Base-by-base conservation (phyloP, 2,797 vertebrate genomes). In the Anguilla megastoma region DNA sequence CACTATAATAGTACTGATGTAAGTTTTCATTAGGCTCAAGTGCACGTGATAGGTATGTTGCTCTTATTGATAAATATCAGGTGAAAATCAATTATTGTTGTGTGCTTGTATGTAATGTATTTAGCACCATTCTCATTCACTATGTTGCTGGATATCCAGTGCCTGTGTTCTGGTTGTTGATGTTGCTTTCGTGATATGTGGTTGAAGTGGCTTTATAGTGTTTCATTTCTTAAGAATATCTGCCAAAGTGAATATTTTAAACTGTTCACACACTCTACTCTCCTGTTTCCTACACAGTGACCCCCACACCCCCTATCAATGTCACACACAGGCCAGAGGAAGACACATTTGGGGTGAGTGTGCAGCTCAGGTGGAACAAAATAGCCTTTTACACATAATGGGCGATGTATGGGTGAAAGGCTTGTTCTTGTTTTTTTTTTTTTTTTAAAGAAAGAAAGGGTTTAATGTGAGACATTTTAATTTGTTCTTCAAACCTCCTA, bases 311-410 rank as follows among this genome's bases (percentile, higher is more conserved):
- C 16, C 93, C 98, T 0, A 96, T 96, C 91, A 96, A 95, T 89
- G 96, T 97, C 91, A 96, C 96, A 58, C 97, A 97, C 91, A 97
- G 97, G 93, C 97, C 98, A 3, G 98, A 99, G 76, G 98, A 99
- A 94, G 98, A 99, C 90, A 98, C 97, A 33, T 99, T 99, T 87
- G 98, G 98, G 96, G 98, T 99, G 95, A 98, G 98, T 97, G 74
- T 90, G 36, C 66, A 36, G 76, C 12, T 74, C 30, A 36, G 33
- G 71, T 50, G 27, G 27, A 79, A 86, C 7, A 16, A n/a, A 56
- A 56, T 79, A 27, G 36, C n/a, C 50, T 74, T 76, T 48, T 86
- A 27, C 85, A 48, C 33, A n/a, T 58, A 85, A 54, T 85, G 52
- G 74, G 85, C 74, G 58, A 84, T n/a, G 52, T 60, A 45, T 85